A percentile compares a stretch with the other conserved stretches of the same genome.
These are phyloP conservation scores for Drosophila mauritiana DNA, from an alignment of 1,140 invertebrate genomes.

Conservation along the genomic window DNA sequence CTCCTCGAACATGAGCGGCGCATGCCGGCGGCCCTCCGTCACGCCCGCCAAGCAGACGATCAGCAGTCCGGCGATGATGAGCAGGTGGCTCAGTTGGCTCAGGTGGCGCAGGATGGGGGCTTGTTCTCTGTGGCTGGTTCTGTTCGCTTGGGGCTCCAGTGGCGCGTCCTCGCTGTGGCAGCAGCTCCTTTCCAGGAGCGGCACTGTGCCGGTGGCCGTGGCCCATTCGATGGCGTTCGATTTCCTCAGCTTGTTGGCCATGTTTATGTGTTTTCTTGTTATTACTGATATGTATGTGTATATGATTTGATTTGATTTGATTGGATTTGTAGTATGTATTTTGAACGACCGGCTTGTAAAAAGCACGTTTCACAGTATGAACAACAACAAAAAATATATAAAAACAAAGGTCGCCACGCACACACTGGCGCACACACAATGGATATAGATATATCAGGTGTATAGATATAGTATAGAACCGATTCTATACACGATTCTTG, in stretches of 20 bases:
- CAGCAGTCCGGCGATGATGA: constrained; percentile 67
- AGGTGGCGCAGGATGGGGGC: constrained; percentile 20
- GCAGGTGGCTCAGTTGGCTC: constrained; percentile 70
- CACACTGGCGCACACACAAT: constrained; percentile 35
- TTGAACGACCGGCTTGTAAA: not conserved
- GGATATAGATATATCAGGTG: constrained; percentile 14
- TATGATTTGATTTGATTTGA: constrained; percentile 2
- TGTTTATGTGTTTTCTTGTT: constrained; percentile 17
- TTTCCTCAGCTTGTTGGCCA: constrained; percentile 57
- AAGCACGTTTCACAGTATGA: constrained; percentile 10
- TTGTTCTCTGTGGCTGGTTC: constrained; percentile 11
- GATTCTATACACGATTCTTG: constrained; percentile 27
- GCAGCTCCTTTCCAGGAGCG: constrained; percentile 41
- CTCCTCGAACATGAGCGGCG: constrained; percentile 79
- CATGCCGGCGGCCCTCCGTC: constrained; percentile 72
- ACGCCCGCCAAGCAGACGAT: constrained; percentile 45
- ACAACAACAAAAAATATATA: constrained; percentile 26
- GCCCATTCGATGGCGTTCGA: constrained; percentile 48
- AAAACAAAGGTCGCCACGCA: constrained; percentile 43
- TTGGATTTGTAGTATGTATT: not conserved
- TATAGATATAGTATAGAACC: constrained; percentile 20
- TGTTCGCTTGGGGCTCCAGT: not conserved
- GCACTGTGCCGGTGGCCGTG: constrained; percentile 66
- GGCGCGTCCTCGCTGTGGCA: constrained; percentile 2
- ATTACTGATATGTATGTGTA: constrained; percentile 4